These are phyloP conservation scores for Cairina moschata DNA, from an alignment of 2,113 vertebrate genomes.

Conservation along the genomic window DNA sequence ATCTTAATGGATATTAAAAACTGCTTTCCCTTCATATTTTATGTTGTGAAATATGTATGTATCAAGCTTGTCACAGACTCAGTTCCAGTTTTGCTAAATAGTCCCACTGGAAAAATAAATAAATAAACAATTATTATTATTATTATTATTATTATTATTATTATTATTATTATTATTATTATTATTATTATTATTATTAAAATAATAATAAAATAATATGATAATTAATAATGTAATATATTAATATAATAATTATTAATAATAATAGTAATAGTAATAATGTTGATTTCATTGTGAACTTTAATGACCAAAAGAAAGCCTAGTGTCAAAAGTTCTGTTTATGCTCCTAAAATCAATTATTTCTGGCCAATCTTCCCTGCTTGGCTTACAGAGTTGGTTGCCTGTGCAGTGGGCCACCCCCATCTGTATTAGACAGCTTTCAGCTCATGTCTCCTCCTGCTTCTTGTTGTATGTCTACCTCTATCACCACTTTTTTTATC, in stretches of 20 bases:
- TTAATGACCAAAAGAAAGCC: background rate
- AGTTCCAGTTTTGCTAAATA: background rate
- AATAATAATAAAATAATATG: too few relatives aligned
- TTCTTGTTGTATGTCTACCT: background rate
- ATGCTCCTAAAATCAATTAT: background rate
- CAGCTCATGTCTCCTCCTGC: background rate
- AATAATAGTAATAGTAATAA: too few relatives aligned
- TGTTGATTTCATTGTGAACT: background rate
- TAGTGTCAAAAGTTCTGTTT: background rate
- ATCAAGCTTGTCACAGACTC: background rate
- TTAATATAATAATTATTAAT: too few relatives aligned
- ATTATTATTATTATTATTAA: too few relatives aligned
- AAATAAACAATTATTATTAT: too few relatives aligned
- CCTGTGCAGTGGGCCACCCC: fast-evolving
- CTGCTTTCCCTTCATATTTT: background rate
- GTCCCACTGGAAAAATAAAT: background rate
- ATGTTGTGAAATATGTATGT: background rate
- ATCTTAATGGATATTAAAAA: background rate
- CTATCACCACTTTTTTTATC: background rate
- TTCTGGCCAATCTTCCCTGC: background rate
- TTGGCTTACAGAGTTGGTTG: background rate
- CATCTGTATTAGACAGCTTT: background rate
- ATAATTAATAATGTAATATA: too few relatives aligned
- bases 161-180: too few relatives aligned
- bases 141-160: too few relatives aligned